Percentiles rank a stretch among this genome's conserved stretches.
phyloP scores from a whole-genome alignment of 2,113 vertebrate genomes.

The Megaceryle maxima region DNA sequence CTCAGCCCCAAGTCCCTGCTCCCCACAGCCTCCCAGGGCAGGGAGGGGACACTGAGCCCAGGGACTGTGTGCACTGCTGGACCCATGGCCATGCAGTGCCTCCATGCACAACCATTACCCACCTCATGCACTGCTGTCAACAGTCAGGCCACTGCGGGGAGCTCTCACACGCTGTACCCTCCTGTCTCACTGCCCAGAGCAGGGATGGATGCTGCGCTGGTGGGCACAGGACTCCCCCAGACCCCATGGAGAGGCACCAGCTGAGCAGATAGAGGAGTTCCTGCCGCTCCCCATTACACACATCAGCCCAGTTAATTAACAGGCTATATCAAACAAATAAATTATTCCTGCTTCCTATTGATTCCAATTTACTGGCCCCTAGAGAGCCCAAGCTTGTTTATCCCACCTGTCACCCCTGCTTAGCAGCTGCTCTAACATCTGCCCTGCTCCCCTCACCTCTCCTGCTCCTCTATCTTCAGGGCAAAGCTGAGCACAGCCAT shows the following conservation, averaged over 20 bases:
- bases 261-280: not conserved
- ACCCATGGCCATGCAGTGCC: rapidly evolving
- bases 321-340: constrained; percentile 54
- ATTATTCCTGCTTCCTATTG: constrained; percentile 66
- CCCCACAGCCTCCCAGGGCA: not conserved
- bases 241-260: not conserved
- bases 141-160: rapidly evolving
- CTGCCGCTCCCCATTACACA: not conserved
- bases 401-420: constrained; percentile 55
- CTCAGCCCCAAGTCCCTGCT: not conserved
- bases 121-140: rapidly evolving
- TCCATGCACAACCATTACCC: rapidly evolving
- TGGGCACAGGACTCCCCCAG: not conserved
- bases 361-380: constrained; percentile 60
- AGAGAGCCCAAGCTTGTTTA: not conserved
- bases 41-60: not conserved
- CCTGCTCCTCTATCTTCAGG: not conserved
- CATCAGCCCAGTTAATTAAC: constrained; percentile 61
- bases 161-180: rapidly evolving
- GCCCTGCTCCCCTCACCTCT: constrained; percentile 16
- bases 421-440: constrained; percentile 44
- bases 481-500: not conserved
- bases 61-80: not conserved
- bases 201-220: rapidly evolving
- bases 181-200: not conserved